Evolutionary conservation across 2,888 invertebrate species (phyloP).

Genomic region (Erebia ligea): DNA sequence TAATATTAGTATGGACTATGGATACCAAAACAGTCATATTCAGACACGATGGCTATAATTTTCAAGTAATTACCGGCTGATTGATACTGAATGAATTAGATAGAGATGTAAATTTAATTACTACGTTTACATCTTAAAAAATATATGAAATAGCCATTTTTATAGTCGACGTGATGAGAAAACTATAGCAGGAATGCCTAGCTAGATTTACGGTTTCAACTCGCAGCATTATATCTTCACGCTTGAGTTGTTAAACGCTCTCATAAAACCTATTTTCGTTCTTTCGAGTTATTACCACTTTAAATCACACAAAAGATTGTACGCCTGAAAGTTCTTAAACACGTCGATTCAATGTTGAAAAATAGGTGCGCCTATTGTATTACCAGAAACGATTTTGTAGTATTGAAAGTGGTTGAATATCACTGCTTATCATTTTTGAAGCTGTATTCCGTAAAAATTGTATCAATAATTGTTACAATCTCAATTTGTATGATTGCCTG

Average conservation of each 20-base stretch:
- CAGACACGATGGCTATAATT: neutral
- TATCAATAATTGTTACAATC: too few species aligned
- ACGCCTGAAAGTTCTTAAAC: conserved; percentile 8
- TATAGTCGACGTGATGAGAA: conserved; percentile 18
- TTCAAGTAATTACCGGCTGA: neutral
- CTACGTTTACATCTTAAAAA: neutral
- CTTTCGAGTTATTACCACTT: conserved; percentile 22
- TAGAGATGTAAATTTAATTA: neutral
- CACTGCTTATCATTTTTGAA: neutral
- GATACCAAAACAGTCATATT: neutral
- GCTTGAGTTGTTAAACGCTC: conserved; percentile 22
- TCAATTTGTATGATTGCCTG: too few species aligned
- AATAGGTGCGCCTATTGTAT: neutral
- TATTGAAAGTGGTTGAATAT: neutral
- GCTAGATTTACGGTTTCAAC: conserved; percentile 12
- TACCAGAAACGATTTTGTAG: neutral
- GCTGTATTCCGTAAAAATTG: too few species aligned
- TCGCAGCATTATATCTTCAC: conserved; percentile 26
- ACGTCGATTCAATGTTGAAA: conserved; percentile 8
- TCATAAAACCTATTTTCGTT: conserved; percentile 27
- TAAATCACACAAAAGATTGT: conserved; percentile 26
- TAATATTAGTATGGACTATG: too few species aligned
- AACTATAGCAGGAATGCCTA: conserved; percentile 5
- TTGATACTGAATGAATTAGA: too few species aligned
- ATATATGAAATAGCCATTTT: neutral